A percentile compares a stretch with the other conserved stretches of the same genome.
Evolutionary conservation across 2,888 invertebrate species (phyloP).

Genomic region (Mesorhabditis sp.): DNA sequence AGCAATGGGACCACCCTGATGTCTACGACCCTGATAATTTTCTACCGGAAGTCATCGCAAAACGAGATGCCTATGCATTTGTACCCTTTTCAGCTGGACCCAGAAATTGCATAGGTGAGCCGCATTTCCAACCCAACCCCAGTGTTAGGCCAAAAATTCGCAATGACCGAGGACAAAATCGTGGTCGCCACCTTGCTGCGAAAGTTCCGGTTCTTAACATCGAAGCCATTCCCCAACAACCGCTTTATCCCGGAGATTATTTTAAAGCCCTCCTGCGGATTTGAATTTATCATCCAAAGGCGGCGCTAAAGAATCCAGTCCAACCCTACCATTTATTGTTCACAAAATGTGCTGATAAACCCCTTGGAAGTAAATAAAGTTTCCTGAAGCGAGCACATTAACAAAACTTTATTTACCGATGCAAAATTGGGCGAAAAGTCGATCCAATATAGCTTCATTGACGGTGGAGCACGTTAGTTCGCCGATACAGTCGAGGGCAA

Average conservation of each 20-base stretch:
- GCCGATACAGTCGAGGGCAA: slow-evolving; percentile 70
- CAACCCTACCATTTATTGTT: too few species aligned
- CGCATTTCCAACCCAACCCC: not conserved
- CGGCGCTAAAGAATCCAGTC: not conserved
- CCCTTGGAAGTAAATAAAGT: too few species aligned
- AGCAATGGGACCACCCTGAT: slow-evolving; percentile 47
- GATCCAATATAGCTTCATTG: slow-evolving; percentile 75
- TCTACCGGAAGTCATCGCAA: slow-evolving; percentile 51
- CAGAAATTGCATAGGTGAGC: slow-evolving; percentile 60
- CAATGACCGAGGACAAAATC: slow-evolving; percentile 59
- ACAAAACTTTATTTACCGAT: slow-evolving; percentile 71
- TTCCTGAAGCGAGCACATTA: too few species aligned
- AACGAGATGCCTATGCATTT: slow-evolving; percentile 60
- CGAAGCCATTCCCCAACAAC: slow-evolving; percentile 30
- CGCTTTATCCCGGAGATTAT: slow-evolving; percentile 18
- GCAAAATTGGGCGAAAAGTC: slow-evolving; percentile 81
- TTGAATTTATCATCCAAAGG: slow-evolving; percentile 10
- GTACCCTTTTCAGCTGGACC: slow-evolving; percentile 62
- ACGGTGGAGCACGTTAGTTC: slow-evolving; percentile 75
- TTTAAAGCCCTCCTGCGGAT: slow-evolving; percentile 16
- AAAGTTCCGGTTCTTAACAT: slow-evolving; percentile 47
- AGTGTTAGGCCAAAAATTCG: slow-evolving; percentile 53
- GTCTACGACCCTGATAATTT: slow-evolving; percentile 60
- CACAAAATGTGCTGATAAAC: too few species aligned
- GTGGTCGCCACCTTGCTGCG: slow-evolving; percentile 58